Evolutionary conservation across 2,888 invertebrate species (phyloP), one percentile per base, ranked within the genome.

Genomic region (Cryptophagus acutangulus): DNA sequence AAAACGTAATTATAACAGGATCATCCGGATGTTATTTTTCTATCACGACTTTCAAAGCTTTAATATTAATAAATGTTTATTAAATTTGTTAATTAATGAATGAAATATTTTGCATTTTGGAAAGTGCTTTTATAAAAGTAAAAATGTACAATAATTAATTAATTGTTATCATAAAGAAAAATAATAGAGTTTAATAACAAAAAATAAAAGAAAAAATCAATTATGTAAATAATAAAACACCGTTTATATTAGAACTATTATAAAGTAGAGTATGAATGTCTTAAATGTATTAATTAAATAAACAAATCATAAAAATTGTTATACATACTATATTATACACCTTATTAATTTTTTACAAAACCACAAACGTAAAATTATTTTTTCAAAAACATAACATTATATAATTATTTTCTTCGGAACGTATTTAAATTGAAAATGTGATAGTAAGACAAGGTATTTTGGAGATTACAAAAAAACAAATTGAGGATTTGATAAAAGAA

Each of bases 401-500:
- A n/a, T n/a, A n/a, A n/a, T n/a, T n/a, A n/a, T n/a, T n/a, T n/a
- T n/a, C n/a, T n/a, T n/a, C n/a, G n/a, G n/a, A n/a, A n/a, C n/a
- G 45, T 41, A 38, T 44, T 40, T 44, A 36, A 43, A 38, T 43
- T 43, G 38, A 54, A 56, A 51, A 44, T 55, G 58, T 57, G 58
- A 58, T 56, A 56, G 40, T 49, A 50, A 49, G 56, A 61, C 56
- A 57, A 56, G 61, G 60, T 63, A 62, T 63, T 63, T 63, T 59
- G 58, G 55, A 58, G 52, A 16, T 31, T 28, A 20, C 12, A 10
- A 28, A 10, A 50, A 42, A 45, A 43, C 43, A 41, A 45, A 45
- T 44, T 14, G 3, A 31, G 15, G 9, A 29, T 31, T 8, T 15
- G 31, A 31, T 26, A 26, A 13, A 6, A 6, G 26, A 8, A 26